phyloP scores from a whole-genome alignment of 2,113 vertebrate species.

The Calyptomena viridis region DNA sequence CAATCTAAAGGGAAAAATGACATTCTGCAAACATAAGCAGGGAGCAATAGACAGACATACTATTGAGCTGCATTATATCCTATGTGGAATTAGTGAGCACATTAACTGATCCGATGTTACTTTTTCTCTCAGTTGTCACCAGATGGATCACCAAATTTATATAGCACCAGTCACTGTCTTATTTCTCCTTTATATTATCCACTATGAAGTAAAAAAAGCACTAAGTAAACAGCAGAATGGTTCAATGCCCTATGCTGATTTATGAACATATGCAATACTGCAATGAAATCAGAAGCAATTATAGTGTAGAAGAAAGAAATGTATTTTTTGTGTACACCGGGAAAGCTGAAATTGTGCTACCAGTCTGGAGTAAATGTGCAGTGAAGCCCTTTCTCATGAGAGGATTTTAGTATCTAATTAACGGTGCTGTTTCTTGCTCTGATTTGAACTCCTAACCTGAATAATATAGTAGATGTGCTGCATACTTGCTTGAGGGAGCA shows the following conservation, averaged over 20 bases:
- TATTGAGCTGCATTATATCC: background rate
- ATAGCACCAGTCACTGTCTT: background rate
- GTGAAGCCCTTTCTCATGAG: background rate
- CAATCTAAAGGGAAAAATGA: background rate
- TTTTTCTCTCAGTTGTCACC: background rate
- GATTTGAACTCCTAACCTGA: background rate
- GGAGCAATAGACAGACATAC: background rate
- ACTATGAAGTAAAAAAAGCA: background rate
- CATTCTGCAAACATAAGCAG: background rate
- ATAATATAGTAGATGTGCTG: background rate
- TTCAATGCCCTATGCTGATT: background rate
- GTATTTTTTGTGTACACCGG: background rate
- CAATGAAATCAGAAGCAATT: background rate
- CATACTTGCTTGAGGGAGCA: background rate
- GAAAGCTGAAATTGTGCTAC: background rate
- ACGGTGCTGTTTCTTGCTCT: rapidly evolving
- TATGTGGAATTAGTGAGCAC: background rate
- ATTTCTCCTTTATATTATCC: background rate
- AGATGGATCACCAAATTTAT: background rate
- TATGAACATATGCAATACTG: background rate
- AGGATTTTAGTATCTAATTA: background rate
- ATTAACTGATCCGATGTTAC: background rate
- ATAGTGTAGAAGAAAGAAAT: background rate
- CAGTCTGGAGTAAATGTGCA: background rate
- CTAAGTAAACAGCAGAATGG: background rate